Evolutionary conservation across 2,113 vertebrate genomes (phyloP).

Genomic region (Gymnorhina tibicen): DNA sequence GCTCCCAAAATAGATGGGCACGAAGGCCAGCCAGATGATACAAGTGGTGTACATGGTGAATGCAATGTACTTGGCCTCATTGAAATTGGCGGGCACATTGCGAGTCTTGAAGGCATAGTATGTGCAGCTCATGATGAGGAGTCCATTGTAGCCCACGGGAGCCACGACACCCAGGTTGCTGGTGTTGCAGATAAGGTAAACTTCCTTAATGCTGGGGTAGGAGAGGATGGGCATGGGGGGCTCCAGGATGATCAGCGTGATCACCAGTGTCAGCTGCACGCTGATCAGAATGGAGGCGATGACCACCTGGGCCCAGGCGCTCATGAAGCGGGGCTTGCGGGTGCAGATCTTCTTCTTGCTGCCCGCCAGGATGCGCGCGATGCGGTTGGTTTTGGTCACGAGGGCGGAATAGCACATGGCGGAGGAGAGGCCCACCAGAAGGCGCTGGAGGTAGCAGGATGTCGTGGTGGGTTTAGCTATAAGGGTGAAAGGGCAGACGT

Average conservation of each 20-base stretch:
- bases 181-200: constrained; percentile 97
- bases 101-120: constrained; percentile 99
- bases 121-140: constrained; percentile 98
- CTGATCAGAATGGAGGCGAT: constrained; percentile 94
- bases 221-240: constrained; percentile 93
- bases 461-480: constrained; percentile 89
- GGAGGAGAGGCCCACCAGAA: constrained; percentile 93
- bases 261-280: constrained; percentile 89
- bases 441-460: constrained; percentile 95
- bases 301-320: constrained; percentile 95
- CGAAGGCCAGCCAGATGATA: constrained; percentile 99
- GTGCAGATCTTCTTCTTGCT: constrained; percentile 99
- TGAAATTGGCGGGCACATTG: constrained; percentile 98
- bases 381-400: constrained; percentile 98
- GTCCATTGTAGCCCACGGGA: constrained; percentile 96
- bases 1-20: constrained; percentile 98
- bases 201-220: constrained; percentile 95
- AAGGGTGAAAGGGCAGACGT: constrained; percentile 95
- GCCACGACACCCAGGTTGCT: constrained; percentile 94
- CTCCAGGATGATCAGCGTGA: constrained; percentile 93
- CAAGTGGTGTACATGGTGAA: constrained; percentile 99
- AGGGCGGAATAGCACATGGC: constrained; percentile 98
- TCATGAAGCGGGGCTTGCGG: constrained; percentile 96
- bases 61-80: constrained; percentile 98
- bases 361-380: constrained; percentile 95